Base-by-base conservation (phyloP, 1,140 invertebrate genomes). In the Tenebrio molitor region DNA sequence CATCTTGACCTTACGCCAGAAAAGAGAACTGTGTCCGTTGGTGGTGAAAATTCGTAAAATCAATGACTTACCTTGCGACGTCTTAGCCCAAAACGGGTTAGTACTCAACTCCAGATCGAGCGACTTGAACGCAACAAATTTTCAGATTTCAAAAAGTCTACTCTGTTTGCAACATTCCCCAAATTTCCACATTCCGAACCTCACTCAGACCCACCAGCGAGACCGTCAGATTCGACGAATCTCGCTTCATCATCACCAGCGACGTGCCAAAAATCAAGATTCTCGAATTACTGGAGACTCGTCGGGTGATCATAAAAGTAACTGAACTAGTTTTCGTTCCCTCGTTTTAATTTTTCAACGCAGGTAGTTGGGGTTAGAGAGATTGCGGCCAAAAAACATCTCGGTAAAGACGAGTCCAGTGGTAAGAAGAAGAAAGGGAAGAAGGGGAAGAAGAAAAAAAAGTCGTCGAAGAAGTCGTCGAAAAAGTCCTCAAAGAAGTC, bases 241-340 rank as follows among this genome's bases (percentile, higher is more conserved):
- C 68, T 8, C 68, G 69, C 7, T 72, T 68, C 14, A 29, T 53
- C 16, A 69, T 74, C 25, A 71, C 67, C 1, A 41, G 64, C n/a
- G 29, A 53, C 36, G 2, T 72, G 3, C 58, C 69, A 0, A 42
- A 33, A 34, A 14, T 65, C n/a, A 76, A 68, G 29, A 36, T 74
- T 64, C 33, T 71, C n/a, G 72, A 76, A 62, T 69, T 74, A 33
- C 53, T 76, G 6, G 50, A 71, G 72, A 71, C 65, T 6, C 8
- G 68, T 23, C 63, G 63, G 50, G 64, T 69, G 15, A 46, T 65
- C 7, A 62, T 39, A 39, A 7, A 12, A 39, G 36, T 29, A 29
- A 29, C 25, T 4, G 3, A 29, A 8, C 25, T 29, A 29, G n/a
- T 29, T 29, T 3, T 29, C 25, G 8, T 29, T 29, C n/a, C n/a